Evolutionary conservation across 2,888 invertebrate genomes (phyloP).

Genomic region (Erynnis tages): DNA sequence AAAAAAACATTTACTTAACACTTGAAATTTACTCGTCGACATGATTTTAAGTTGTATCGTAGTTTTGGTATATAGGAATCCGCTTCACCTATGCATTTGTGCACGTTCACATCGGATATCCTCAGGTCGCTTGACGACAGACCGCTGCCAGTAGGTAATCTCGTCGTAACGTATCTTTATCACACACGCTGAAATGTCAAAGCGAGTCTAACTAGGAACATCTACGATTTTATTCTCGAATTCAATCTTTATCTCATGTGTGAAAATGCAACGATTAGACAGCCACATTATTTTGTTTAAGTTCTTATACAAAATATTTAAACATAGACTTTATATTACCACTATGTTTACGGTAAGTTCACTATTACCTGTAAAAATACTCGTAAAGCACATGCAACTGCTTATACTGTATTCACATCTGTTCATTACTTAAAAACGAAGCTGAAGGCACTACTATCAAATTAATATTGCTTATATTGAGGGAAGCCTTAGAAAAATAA

Average conservation of each 20-base stretch:
- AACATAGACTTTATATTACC: constrained; percentile 67
- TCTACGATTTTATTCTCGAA: constrained; percentile 57
- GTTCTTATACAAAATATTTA: constrained; percentile 72
- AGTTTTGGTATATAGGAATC: constrained; percentile 69
- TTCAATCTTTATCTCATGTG: constrained; percentile 60
- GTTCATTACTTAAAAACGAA: constrained; percentile 63
- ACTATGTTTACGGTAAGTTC: constrained; percentile 75
- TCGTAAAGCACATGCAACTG: constrained; percentile 75
- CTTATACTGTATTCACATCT: constrained; percentile 60
- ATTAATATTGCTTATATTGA: constrained; percentile 70
- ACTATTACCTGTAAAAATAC: constrained; percentile 78
- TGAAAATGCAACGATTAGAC: constrained; percentile 76
- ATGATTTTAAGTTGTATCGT: constrained; percentile 64
- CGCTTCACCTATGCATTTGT: constrained; percentile 70
- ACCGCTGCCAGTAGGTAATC: constrained; percentile 48
- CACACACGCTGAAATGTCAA: constrained; percentile 64
- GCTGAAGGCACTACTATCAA: constrained; percentile 80
- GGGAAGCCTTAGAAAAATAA: constrained; percentile 76
- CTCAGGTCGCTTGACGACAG: constrained; percentile 43
- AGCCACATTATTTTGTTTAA: constrained; percentile 66
- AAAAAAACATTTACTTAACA: constrained; percentile 77
- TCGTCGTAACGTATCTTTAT: constrained; percentile 49
- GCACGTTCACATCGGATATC: constrained; percentile 50
- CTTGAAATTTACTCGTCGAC: constrained; percentile 67
- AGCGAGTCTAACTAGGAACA: constrained; percentile 70